Evolutionary conservation across 2,888 invertebrate genomes (phyloP).

Genomic region (Cremastobaeus sp.): DNA sequence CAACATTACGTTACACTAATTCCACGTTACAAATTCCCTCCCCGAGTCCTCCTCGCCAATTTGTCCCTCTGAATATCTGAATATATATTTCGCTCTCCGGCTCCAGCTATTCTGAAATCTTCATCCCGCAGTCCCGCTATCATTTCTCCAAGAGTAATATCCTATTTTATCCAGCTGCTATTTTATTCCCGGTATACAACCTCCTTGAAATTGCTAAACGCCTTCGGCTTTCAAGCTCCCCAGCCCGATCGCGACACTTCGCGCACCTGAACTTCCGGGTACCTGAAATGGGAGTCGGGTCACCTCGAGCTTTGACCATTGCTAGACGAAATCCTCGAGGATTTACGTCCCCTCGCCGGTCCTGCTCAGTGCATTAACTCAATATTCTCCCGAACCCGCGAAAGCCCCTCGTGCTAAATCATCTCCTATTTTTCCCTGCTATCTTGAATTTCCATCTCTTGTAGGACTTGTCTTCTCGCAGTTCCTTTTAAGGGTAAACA

Average conservation of each 20-base stretch:
- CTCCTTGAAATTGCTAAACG: too few relatives aligned
- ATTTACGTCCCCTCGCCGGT: not conserved
- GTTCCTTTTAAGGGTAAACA: constrained; percentile 34
- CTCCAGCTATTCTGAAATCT: constrained; percentile 2
- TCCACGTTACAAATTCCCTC: too few relatives aligned
- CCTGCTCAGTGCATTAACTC: constrained; percentile 11
- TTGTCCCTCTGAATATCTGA: not conserved
- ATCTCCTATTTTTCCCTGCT: constrained; percentile 16
- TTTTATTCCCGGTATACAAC: too few relatives aligned
- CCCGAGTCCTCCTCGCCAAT: too few relatives aligned
- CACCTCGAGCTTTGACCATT: too few relatives aligned
- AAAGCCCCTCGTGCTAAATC: constrained; percentile 11
- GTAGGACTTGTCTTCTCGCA: not conserved
- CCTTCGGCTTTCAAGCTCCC: too few relatives aligned
- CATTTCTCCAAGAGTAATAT: not conserved
- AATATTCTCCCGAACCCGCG: not conserved
- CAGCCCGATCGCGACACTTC: too few relatives aligned
- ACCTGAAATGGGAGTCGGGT: too few relatives aligned
- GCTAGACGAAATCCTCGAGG: too few relatives aligned
- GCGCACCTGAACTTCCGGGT: too few relatives aligned
- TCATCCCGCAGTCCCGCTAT: not conserved
- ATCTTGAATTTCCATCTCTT: constrained; percentile 30
- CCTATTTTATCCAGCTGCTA: constrained; percentile 7
- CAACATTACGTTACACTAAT: too few relatives aligned
- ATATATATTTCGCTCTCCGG: not conserved